phyloP scores from a whole-genome alignment of 2,888 invertebrate genomes.

The Cephus sareptanus region DNA sequence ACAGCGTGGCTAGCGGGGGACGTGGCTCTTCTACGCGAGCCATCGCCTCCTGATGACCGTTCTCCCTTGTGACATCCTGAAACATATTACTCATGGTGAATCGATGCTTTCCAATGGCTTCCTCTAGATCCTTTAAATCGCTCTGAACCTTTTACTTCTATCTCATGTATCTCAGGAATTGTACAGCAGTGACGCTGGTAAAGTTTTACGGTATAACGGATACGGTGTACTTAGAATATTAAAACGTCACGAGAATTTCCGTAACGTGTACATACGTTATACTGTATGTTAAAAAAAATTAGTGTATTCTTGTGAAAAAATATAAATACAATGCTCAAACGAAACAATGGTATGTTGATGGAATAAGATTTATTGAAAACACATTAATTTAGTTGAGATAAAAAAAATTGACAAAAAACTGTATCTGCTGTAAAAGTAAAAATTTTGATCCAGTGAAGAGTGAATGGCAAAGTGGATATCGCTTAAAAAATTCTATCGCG shows the following conservation, averaged over 20 bases:
- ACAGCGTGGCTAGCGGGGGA: conserved; percentile 38
- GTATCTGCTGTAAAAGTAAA: too few species aligned
- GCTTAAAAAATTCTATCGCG: background rate
- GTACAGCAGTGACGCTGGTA: background rate
- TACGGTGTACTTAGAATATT: background rate
- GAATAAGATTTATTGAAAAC: background rate
- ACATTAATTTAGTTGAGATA: background rate
- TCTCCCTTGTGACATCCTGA: conserved; percentile 39
- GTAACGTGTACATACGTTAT: background rate
- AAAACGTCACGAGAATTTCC: background rate
- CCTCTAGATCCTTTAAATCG: background rate
- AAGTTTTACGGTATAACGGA: background rate
- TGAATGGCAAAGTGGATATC: too few species aligned
- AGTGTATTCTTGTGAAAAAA: background rate
- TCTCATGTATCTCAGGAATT: background rate
- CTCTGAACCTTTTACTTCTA: background rate
- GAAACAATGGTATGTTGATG: background rate
- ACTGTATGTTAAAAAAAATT: background rate
- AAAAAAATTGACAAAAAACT: background rate
- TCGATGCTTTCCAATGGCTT: conserved; percentile 1
- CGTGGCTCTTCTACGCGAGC: conserved; percentile 39
- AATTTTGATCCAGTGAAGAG: too few species aligned
- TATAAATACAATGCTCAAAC: background rate
- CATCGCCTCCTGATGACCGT: conserved; percentile 40
- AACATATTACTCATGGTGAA: conserved; percentile 16